A percentile compares a stretch with the other conserved stretches of the same genome.
These are phyloP conservation scores for Cantharis rustica DNA, from an alignment of 2,888 invertebrate species.

Conservation along the genomic window DNA sequence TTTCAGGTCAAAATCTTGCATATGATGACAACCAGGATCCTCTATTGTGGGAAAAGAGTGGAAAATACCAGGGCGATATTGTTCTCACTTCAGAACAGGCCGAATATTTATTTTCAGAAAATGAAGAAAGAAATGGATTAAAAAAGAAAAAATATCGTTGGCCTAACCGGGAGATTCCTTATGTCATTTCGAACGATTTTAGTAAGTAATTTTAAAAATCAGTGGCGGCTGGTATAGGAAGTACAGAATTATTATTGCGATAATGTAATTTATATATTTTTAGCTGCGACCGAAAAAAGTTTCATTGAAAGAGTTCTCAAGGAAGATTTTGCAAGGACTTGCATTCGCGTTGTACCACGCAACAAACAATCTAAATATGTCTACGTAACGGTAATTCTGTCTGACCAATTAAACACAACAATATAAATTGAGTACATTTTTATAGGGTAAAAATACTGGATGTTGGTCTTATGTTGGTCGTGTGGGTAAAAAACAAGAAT, in stretches of 20 bases:
- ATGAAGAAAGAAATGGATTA: not conserved
- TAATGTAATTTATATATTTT: not conserved
- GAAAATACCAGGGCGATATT: constrained; percentile 11
- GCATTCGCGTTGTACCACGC: not conserved
- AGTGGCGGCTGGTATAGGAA: no score
- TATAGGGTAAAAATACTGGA: constrained; percentile 9
- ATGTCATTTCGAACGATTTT: not conserved
- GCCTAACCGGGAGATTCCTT: not conserved
- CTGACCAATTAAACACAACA: not conserved
- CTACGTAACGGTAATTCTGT: not conserved
- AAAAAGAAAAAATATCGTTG: not conserved
- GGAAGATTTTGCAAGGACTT: constrained; percentile 61
- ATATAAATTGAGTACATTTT: no score
- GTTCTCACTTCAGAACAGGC: constrained; percentile 2
- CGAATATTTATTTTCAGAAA: not conserved
- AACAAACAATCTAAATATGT: not conserved
- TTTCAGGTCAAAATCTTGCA: not conserved
- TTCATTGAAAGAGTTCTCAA: not conserved
- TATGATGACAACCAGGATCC: not conserved
- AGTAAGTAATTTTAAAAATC: not conserved
- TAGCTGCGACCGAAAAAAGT: not conserved
- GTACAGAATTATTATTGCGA: no score
- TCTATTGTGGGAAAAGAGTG: constrained; percentile 8
- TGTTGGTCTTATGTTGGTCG: constrained; percentile 27
- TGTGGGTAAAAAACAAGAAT: constrained; percentile 11